Evolutionary conservation across 2,888 invertebrate genomes (phyloP).

Genomic region (Germaria angustata): DNA sequence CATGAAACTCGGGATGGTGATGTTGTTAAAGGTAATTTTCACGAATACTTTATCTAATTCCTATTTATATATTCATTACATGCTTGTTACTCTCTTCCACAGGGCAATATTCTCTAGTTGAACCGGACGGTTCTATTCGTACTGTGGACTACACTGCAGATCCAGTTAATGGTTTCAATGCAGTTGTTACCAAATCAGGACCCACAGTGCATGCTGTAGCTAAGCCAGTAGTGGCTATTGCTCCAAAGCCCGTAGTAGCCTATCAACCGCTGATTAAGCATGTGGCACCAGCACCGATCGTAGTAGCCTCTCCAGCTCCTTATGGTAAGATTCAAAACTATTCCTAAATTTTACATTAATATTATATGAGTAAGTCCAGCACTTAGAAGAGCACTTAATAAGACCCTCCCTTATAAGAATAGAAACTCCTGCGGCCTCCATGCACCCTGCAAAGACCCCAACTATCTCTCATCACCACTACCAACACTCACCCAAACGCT

Average conservation of each 20-base stretch:
- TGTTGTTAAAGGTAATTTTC: slow-evolving; percentile 82
- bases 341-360: too few species aligned
- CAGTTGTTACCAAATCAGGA: slow-evolving; percentile 79
- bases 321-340: slow-evolving; percentile 74
- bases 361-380: too few species aligned
- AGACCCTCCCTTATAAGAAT: background rate
- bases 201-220: slow-evolving; percentile 79
- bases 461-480: background rate
- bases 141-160: slow-evolving; percentile 80
- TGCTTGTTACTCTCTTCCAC: background rate
- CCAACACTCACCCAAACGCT: slow-evolving; percentile 7
- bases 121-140: slow-evolving; percentile 80
- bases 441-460: slow-evolving; percentile 19
- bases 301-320: slow-evolving; percentile 77
- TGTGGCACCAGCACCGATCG: slow-evolving; percentile 73
- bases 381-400: background rate
- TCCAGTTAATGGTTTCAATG: slow-evolving; percentile 79
- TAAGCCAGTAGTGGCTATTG: slow-evolving; percentile 76
- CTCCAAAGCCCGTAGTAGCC: slow-evolving; percentile 74
- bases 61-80: background rate
- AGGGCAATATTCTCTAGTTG: slow-evolving; percentile 80
- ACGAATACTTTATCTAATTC: background rate
- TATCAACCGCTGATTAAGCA: slow-evolving; percentile 73
- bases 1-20: slow-evolving; percentile 84
- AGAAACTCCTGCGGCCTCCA: background rate